These are phyloP conservation scores for Trichopoda pennipes DNA, from an alignment of 2,888 invertebrate genomes.

Conservation along the genomic window DNA sequence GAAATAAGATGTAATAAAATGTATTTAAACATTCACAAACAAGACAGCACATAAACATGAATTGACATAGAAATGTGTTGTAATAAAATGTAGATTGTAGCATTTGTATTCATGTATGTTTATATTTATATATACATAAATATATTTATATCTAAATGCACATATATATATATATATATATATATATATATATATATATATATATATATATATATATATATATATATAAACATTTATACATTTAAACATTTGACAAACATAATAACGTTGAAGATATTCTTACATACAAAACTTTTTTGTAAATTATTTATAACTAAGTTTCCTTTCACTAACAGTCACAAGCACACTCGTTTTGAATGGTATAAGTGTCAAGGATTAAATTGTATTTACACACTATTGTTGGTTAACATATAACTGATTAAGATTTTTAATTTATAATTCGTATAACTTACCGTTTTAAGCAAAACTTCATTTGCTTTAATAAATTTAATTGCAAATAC, in stretches of 20 bases:
- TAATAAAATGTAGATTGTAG: conserved; percentile 9
- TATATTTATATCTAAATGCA: too few relatives aligned
- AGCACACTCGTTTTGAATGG: conserved; percentile 6
- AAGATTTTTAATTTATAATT: conserved; percentile 55
- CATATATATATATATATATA: not conserved
- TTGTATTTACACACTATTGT: conserved; percentile 73
- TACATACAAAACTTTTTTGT: conserved; percentile 1
- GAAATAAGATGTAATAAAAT: conserved; percentile 38
- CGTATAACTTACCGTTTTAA: conserved; percentile 8
- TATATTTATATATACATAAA: too few relatives aligned
- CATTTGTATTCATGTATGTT: not conserved
- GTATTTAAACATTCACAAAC: conserved; percentile 17
- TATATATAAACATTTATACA: too few relatives aligned
- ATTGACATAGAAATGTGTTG: conserved; percentile 7
- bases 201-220: too few relatives aligned
- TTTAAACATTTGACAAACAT: too few relatives aligned
- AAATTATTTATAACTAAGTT: conserved; percentile 7
- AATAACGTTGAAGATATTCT: not conserved
- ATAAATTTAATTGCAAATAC: conserved; percentile 18
- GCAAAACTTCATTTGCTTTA: conserved; percentile 18
- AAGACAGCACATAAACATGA: not conserved
- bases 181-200: not conserved
- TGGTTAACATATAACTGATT: conserved; percentile 66
- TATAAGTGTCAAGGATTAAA: conserved; percentile 75
- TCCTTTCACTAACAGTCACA: conserved; percentile 14